A percentile compares a stretch with the other conserved stretches of the same genome.
Evolutionary conservation across 1,140 invertebrate genomes (phyloP).

Genomic region (Drosophila santomea): DNA sequence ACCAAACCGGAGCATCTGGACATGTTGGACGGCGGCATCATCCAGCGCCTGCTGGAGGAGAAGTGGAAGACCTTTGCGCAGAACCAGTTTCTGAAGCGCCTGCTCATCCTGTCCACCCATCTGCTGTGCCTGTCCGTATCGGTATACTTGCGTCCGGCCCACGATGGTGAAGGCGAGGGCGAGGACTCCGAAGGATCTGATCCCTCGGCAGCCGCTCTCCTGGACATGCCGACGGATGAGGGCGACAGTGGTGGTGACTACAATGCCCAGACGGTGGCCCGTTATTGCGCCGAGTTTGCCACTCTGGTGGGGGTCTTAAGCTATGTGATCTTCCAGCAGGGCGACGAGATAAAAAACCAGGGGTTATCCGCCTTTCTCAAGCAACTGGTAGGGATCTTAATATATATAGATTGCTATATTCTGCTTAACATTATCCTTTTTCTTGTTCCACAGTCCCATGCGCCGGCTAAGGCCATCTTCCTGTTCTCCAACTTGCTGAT

Average conservation of each 20-base stretch:
- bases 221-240: not conserved
- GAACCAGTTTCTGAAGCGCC: constrained; percentile 95
- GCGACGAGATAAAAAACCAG: constrained; percentile 97
- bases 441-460: constrained; percentile 89
- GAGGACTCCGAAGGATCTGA: constrained; percentile 44
- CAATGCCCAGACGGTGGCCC: constrained; percentile 86
- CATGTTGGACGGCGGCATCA: constrained; percentile 99
- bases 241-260: constrained; percentile 36
- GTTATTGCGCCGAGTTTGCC: constrained; percentile 92
- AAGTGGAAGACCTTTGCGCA: constrained; percentile 99
- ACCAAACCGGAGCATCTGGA: constrained; percentile 98
- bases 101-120: constrained; percentile 94
- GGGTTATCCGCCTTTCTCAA: constrained; percentile 95
- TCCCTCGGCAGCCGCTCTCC: constrained; percentile 34
- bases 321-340: constrained; percentile 96
- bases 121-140: constrained; percentile 94
- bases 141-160: constrained; percentile 93
- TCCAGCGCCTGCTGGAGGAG: constrained; percentile 97
- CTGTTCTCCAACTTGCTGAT: constrained; percentile 96
- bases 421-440: no score
- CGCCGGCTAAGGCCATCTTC: constrained; percentile 97
- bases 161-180: constrained; percentile 84
- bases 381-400: constrained; percentile 90
- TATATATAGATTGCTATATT: not conserved
- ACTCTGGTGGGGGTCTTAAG: constrained; percentile 93